Percentiles rank a stretch among this genome's conserved stretches.
Conservation (phyloP, 2,888 invertebrate species). For the Mylabris sibirica region DNA sequence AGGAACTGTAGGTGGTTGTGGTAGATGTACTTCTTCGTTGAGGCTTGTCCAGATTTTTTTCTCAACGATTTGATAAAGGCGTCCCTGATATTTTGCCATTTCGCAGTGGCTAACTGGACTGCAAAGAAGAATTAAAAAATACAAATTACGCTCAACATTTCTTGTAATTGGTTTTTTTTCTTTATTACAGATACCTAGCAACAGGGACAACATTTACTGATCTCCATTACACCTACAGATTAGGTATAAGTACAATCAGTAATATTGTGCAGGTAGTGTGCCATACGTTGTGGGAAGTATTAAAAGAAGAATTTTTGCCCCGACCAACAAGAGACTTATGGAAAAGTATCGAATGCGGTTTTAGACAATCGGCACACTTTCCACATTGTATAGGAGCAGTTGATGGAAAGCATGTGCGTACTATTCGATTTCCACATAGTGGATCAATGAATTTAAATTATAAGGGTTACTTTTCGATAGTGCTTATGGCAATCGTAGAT, state of each 20-base stretch:
- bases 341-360: not conserved
- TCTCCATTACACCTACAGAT: not conserved
- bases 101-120: slow-evolving; percentile 21
- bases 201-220: not conserved
- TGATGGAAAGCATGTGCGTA: slow-evolving; percentile 12
- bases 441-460: slow-evolving; percentile 12
- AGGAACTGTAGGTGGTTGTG: slow-evolving; percentile 23
- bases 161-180: not conserved
- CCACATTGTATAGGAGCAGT: slow-evolving; percentile 15
- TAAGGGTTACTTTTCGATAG: slow-evolving; percentile 28
- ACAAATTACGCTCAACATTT: not conserved
- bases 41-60: slow-evolving; percentile 20
- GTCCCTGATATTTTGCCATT: slow-evolving; percentile 31
- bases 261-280: not conserved
- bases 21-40: slow-evolving; percentile 24
- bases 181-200: not conserved
- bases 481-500: slow-evolving; percentile 39
- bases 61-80: slow-evolving; percentile 26
- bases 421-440: not conserved
- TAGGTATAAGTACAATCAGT: not conserved
- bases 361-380: not conserved
- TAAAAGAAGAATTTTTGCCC: not conserved
- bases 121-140: slow-evolving; percentile 10
- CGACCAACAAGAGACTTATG: not conserved
- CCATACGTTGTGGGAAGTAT: not conserved